Evolutionary conservation across 2,888 invertebrate genomes (phyloP).

Genomic region (Metopia argyrocephala): DNA sequence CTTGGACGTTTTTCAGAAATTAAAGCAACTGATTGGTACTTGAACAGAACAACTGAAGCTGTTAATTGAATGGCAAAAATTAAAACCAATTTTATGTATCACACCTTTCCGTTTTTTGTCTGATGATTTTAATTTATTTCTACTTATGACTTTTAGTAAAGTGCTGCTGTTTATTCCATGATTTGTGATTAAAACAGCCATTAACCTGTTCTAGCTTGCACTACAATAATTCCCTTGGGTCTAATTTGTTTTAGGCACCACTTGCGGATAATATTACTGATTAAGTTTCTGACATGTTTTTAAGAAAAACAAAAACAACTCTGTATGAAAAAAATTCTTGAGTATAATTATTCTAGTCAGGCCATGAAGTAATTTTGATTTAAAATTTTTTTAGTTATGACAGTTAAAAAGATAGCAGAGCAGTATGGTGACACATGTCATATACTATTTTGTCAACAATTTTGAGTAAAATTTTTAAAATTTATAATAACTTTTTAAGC

Average conservation of each 20-base stretch:
- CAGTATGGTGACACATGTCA: conserved; percentile 50
- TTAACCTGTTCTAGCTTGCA: no score
- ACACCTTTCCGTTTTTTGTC: no score
- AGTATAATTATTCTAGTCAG: background rate
- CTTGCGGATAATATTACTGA: conserved; percentile 50
- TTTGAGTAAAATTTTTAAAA: background rate
- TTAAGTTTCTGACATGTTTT: conserved; percentile 44
- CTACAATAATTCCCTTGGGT: conserved; percentile 40
- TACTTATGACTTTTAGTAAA: no score
- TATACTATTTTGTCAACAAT: conserved; percentile 30
- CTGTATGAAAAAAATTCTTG: background rate
- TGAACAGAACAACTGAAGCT: no score
- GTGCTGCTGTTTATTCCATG: no score
- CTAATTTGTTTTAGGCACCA: conserved; percentile 48
- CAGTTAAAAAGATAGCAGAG: conserved; percentile 51
- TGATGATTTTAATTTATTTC: no score
- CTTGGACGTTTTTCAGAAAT: no score
- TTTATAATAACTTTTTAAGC: background rate
- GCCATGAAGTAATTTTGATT: background rate
- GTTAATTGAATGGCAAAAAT: no score
- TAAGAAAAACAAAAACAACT: background rate
- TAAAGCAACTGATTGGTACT: no score
- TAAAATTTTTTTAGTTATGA: conserved; percentile 9
- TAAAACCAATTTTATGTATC: no score
- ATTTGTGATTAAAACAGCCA: no score